Evolutionary conservation across 2,888 invertebrate species (phyloP).

Genomic region (Ctenicera cuprea): DNA sequence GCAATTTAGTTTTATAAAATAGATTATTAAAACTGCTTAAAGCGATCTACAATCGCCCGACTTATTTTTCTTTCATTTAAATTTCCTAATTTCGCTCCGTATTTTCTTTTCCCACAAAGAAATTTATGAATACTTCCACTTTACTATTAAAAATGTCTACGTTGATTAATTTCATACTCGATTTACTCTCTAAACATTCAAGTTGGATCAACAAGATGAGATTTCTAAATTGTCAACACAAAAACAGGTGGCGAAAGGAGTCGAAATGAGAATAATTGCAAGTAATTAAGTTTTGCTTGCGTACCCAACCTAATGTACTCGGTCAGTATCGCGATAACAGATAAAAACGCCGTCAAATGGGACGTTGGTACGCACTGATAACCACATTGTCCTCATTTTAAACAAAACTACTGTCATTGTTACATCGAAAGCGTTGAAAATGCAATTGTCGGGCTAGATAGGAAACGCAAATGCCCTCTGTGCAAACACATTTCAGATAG

Average conservation of each 20-base stretch:
- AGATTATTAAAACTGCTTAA: too few relatives aligned
- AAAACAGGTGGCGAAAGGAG: too few relatives aligned
- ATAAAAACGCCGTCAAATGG: conserved; percentile 36
- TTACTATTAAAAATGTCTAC: too few relatives aligned
- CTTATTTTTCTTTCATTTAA: too few relatives aligned
- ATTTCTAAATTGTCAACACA: too few relatives aligned
- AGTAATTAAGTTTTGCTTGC: background rate
- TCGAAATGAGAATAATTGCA: background rate
- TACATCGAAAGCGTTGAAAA: conserved; percentile 40
- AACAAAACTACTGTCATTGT: conserved; percentile 32
- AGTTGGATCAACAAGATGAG: too few relatives aligned
- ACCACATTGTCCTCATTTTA: conserved; percentile 39
- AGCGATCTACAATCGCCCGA: too few relatives aligned
- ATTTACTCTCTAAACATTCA: background rate
- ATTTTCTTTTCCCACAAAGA: too few relatives aligned
- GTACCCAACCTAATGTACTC: background rate
- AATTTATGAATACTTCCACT: too few relatives aligned
- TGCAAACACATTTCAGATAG: conserved; percentile 32
- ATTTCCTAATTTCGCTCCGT: too few relatives aligned
- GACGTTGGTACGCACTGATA: conserved; percentile 44
- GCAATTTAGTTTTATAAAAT: too few relatives aligned
- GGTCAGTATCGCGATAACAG: conserved; percentile 6
- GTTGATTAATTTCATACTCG: background rate
- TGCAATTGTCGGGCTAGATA: conserved; percentile 37
- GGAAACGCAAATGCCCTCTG: conserved; percentile 29